Evolutionary conservation across 2,888 invertebrate species (phyloP).

Genomic region (Leucozona laternaria): DNA sequence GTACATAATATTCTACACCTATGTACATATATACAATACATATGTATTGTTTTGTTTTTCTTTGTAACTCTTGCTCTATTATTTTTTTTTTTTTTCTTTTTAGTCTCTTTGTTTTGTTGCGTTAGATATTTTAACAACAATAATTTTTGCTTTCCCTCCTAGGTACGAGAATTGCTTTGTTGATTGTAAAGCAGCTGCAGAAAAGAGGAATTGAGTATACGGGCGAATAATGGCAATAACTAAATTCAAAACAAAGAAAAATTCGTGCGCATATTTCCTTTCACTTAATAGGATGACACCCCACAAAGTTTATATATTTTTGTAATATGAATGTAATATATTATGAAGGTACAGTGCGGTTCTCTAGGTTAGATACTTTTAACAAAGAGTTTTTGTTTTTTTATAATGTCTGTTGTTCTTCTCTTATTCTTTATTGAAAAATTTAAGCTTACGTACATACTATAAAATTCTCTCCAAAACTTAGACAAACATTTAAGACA

Average conservation of each 20-base stretch:
- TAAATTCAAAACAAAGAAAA: constrained; percentile 49
- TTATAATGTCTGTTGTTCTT: not conserved
- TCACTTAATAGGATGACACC: constrained; percentile 50
- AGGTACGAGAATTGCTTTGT: not conserved
- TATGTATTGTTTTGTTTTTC: not conserved
- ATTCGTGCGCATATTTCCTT: constrained; percentile 44
- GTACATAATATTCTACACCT: too few species aligned
- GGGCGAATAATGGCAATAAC: constrained; percentile 41
- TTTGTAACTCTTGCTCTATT: constrained; percentile 46
- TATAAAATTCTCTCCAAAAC: too few species aligned
- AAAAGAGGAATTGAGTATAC: constrained; percentile 32
- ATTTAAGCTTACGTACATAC: too few species aligned
- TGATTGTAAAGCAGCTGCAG: constrained; percentile 51
- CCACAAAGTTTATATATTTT: constrained; percentile 30
- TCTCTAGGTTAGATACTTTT: not conserved
- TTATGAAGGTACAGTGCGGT: not conserved
- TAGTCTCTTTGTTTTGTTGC: constrained; percentile 40
- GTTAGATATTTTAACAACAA: constrained; percentile 63
- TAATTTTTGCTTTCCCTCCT: constrained; percentile 30
- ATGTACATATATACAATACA: not conserved
- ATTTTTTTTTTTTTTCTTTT: constrained; percentile 18
- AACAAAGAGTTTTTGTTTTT: not conserved
- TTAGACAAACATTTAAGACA: too few species aligned
- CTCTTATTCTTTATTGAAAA: too few species aligned
- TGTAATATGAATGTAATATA: constrained; percentile 8